Base-by-base conservation (phyloP, 2,113 vertebrate genomes). In the Neotragus pygmaeus region DNA sequence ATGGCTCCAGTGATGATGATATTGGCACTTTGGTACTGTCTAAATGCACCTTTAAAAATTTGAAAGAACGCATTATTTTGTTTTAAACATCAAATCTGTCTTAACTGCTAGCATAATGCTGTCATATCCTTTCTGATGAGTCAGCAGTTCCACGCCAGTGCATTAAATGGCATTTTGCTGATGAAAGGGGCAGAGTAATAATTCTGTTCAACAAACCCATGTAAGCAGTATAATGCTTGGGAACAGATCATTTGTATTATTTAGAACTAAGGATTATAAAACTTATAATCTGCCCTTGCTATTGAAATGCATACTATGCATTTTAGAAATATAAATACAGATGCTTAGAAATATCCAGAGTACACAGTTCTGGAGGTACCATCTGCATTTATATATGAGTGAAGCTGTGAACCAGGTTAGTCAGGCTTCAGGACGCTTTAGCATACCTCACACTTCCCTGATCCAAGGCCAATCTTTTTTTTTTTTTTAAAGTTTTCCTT, bases 1-100 rank as follows among this genome's bases (percentile, higher is more conserved):
- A 17, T 19, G 62, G 36, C 64, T 96, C 43, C 19, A 51, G 0
- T 2, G 33, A 85, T 64, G 9, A 85, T 78, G 14, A 60, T 39
- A 30, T 39, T 80, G n/a, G 70, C 36, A 90, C 84, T 83, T 28
- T 25, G 88, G 78, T 7, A 3, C 1, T 90, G 7, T 96, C 1
- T 86, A 88, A 84, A 88, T n/a, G 27, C 1, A 83, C 70, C 97
- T 92, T 97, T 73, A 93, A 88, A 93, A 66, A 5, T 60, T 33
- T 47, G 83, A 75, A 80, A 33, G 95, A 91, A 80, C n/a, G 85
- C 3, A 90, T 96, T 94, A 83, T 90, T 91, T 93, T 64, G 58
- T 70, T 97, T 98, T 78, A 82, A 93, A 57, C 75, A 82, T 89
- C 6, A 88, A 94, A 96, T 87, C 13, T 96, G 91, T 87, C 88